Percentiles rank a stretch among this genome's conserved stretches.
Evolutionary conservation across 2,797 vertebrate species (phyloP).

Genomic region (Poecile montanus): DNA sequence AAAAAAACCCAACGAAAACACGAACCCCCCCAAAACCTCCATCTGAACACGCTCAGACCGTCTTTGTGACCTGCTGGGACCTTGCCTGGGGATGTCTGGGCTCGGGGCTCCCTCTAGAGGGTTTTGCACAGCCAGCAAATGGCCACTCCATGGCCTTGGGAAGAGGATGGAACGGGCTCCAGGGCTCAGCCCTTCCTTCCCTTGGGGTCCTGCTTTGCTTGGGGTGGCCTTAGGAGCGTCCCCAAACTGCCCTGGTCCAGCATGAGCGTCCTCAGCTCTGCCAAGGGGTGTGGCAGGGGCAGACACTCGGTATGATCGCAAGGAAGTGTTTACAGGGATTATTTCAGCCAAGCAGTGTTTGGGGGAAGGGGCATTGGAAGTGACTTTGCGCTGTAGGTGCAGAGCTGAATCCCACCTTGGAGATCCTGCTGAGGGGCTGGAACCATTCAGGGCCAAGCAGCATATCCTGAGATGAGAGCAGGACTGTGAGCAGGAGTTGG

Average conservation of each 20-base stretch:
- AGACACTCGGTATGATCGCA: neutral
- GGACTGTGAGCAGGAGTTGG: neutral
- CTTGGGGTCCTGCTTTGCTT: neutral
- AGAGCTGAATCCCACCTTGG: neutral
- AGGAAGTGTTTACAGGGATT: neutral
- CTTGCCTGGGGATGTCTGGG: neutral
- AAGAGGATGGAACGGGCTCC: rapidly evolving
- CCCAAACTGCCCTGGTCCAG: neutral
- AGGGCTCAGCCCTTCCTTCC: neutral
- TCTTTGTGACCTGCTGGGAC: neutral
- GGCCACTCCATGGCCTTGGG: rapidly evolving
- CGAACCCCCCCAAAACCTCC: rapidly evolving
- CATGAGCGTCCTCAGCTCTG: neutral
- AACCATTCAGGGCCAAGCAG: neutral
- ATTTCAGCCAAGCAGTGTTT: neutral
- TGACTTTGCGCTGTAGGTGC: neutral
- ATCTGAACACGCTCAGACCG: neutral
- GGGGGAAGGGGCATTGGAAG: neutral
- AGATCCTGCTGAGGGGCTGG: neutral
- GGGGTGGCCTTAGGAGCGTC: neutral
- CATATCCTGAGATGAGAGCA: neutral
- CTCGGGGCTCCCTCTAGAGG: slow-evolving; percentile 57
- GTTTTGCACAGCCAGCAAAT: neutral
- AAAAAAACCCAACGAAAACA: rapidly evolving
- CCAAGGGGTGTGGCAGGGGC: neutral